Base-by-base conservation (phyloP, 2,888 invertebrate species). In the Eristalis arbustorum region DNA sequence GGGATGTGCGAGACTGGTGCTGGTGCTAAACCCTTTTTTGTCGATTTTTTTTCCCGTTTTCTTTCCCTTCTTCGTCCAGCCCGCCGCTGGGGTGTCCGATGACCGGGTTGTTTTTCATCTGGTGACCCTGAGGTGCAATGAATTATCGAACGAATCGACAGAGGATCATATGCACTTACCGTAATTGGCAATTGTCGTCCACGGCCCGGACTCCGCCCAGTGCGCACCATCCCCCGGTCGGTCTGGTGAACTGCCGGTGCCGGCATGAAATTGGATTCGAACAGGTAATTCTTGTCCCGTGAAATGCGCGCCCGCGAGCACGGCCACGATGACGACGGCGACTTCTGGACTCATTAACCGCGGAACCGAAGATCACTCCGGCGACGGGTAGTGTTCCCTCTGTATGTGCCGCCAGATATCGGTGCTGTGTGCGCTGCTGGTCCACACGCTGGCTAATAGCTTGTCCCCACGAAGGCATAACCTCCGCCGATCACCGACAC, bases 121-220 rank as follows among this genome's bases (percentile, higher is more conserved):
- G 67, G 31, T 79, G 82, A 83, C 82, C 87, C 87, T 64, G 64
- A 87, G 87, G 87, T 87, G 75, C 78, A 68, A 87, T 87, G 82
- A 75, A 87, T 87, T 83, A 87, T 75, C 74, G 42, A 40, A 59
- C 31, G 62, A 85, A 77, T 85, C 85, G 73, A 77, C 81, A 85
- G 69, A 85, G 81, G 73, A 77, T 85, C 81, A 80, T 75, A 78
- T 87, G 87, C 87, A 87, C 87, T 87, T 87, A 87, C 56, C 63
- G 87, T 87, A 87, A 87, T 87, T 87, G 87, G 59, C 87, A 87
- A 87, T 87, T 87, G 87, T 83, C 87, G 72, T 83, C 78, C 75
- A 71, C 59, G 81, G 69, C 64, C 59, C 25, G 23, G 74, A 64
- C 76, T 59, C 72, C 72, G 49, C 67, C n/a, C 31, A 31, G 71